These are phyloP conservation scores for Steinernema scapterisci DNA, from an alignment of 2,888 invertebrate genomes.

Conservation along the genomic window DNA sequence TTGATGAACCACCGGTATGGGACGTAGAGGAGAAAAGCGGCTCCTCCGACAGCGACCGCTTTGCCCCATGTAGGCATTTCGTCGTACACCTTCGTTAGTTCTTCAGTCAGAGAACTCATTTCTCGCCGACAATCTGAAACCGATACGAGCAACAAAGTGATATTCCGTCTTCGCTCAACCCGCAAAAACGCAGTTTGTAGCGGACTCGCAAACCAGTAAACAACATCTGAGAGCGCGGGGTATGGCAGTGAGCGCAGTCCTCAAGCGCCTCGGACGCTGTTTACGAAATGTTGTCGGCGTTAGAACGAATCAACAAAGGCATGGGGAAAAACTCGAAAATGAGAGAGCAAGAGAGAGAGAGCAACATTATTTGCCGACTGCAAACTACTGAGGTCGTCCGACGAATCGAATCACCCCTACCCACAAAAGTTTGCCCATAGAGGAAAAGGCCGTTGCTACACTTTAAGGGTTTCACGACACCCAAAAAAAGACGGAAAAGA, in stretches of 20 bases:
- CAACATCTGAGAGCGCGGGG: conserved; percentile 1
- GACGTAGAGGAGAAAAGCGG: conserved; percentile 46
- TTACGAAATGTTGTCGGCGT: background rate
- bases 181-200: background rate
- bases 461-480: too few species aligned
- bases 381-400: too few species aligned
- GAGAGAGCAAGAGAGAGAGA: background rate
- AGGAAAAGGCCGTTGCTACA: too few species aligned
- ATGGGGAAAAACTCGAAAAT: background rate
- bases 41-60: conserved; percentile 51
- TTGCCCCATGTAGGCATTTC: conserved; percentile 53
- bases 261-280: background rate
- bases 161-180: too few species aligned
- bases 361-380: background rate
- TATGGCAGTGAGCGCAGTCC: background rate
- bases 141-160: background rate
- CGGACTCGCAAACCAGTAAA: too few species aligned
- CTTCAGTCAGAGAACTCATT: conserved; percentile 15
- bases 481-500: too few species aligned
- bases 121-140: background rate
- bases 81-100: conserved; percentile 42
- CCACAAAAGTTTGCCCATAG: too few species aligned
- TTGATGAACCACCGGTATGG: conserved; percentile 46
- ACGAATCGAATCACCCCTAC: too few species aligned
- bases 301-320: conserved; percentile 16